A percentile compares a stretch with the other conserved stretches of the same genome.
Evolutionary conservation across 1,140 invertebrate genomes (phyloP).

Genomic region (Chymomyza costata): DNA sequence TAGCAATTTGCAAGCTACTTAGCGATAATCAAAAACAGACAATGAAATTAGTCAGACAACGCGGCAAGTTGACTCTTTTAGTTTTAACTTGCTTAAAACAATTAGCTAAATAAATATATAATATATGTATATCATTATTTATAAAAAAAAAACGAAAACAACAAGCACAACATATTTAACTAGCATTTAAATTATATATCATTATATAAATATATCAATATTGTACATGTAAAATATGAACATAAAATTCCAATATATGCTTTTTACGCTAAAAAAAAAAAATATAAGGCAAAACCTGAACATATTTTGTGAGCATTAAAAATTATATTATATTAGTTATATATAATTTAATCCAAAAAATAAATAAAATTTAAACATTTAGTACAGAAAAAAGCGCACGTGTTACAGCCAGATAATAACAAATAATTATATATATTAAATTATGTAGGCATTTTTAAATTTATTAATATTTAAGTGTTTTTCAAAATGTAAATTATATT

Average conservation of each 20-base stretch:
- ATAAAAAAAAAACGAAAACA: conserved; percentile 35
- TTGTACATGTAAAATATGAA: conserved; percentile 31
- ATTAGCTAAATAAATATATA: conserved; percentile 55
- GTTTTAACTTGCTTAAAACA: conserved; percentile 31
- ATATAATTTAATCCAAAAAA: conserved; percentile 22
- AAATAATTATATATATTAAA: conserved; percentile 33
- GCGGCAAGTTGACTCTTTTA: conserved; percentile 48
- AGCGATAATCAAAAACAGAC: conserved; percentile 65
- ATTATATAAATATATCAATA: conserved; percentile 34
- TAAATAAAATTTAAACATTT: conserved; percentile 57
- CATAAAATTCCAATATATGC: conserved; percentile 38
- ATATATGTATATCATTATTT: conserved; percentile 26
- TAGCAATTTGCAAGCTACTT: conserved; percentile 45
- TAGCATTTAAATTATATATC: conserved; percentile 6
- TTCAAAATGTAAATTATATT: conserved; percentile 64
- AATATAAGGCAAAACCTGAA: conserved; percentile 45
- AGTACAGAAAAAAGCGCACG: conserved; percentile 52
- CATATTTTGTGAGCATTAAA: conserved; percentile 37
- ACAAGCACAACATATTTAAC: conserved; percentile 32
- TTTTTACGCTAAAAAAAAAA: conserved; percentile 22
- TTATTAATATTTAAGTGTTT: conserved; percentile 57
- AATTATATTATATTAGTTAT: conserved; percentile 26
- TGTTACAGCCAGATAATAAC: conserved; percentile 56
- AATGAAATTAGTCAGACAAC: conserved; percentile 60
- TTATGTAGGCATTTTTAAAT: conserved; percentile 56